Conservation (phyloP, 2,113 vertebrate species). For the Crocuta crocuta region DNA sequence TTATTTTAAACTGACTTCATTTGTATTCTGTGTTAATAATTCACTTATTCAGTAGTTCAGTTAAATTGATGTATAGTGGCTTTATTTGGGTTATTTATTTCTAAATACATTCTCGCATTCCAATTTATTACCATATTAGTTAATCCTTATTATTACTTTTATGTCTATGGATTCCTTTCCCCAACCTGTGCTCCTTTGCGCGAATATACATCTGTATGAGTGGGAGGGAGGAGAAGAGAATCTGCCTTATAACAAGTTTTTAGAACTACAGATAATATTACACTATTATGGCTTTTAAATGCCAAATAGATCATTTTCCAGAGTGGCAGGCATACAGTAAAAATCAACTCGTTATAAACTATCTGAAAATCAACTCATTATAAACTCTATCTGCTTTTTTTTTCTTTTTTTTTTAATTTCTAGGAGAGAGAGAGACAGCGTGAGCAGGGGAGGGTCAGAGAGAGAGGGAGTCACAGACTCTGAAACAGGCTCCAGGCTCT, state of each 20-base stretch:
- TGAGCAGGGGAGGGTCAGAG: too few relatives aligned
- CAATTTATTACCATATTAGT: constrained; percentile 13
- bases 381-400: too few relatives aligned
- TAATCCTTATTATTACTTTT: constrained; percentile 30
- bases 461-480: too few relatives aligned
- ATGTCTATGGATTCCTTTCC: not conserved
- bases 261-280: not conserved
- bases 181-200: not conserved
- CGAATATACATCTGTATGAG: not conserved
- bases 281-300: not conserved
- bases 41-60: not conserved
- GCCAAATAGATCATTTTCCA: constrained; percentile 4
- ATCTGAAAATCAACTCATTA: too few relatives aligned
- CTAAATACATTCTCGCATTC: not conserved
- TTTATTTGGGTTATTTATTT: constrained; percentile 46
- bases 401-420: too few relatives aligned
- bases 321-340: not conserved
- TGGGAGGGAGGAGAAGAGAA: not conserved
- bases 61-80: not conserved
- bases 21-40: constrained; percentile 8
- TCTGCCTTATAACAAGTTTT: constrained; percentile 15
- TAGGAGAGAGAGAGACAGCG: too few relatives aligned
- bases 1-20: constrained; percentile 33
- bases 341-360: not conserved
- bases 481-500: too few relatives aligned